phyloP scores from a whole-genome alignment of 2,888 invertebrate genomes.

The Drosophila melanosoma region DNA sequence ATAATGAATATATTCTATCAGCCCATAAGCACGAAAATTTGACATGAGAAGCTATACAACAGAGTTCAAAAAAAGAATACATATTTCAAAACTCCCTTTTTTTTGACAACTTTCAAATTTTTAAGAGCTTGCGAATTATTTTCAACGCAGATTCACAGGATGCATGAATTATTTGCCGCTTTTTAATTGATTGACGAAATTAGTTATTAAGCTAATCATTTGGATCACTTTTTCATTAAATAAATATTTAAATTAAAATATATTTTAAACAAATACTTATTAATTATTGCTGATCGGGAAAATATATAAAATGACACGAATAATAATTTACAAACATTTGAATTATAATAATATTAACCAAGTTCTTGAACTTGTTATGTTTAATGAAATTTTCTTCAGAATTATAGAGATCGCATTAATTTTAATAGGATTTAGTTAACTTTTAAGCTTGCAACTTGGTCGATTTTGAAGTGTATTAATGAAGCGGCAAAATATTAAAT shows the following conservation, averaged over 20 bases:
- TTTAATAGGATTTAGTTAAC: not conserved
- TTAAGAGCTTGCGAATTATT: not conserved
- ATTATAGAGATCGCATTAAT: not conserved
- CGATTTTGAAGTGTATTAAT: not conserved
- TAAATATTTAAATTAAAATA: not conserved
- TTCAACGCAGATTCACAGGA: not conserved
- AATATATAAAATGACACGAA: not conserved
- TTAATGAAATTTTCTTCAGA: not conserved
- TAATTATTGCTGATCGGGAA: not conserved
- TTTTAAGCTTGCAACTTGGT: not conserved
- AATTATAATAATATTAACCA: not conserved
- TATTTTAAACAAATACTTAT: not conserved
- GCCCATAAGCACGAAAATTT: not conserved
- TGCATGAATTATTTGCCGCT: constrained; percentile 3
- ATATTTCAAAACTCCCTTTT: not conserved
- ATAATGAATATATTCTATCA: not conserved
- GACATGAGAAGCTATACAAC: not conserved
- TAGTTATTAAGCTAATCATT: not conserved
- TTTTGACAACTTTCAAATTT: not conserved
- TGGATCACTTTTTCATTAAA: not conserved
- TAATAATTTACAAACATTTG: not conserved
- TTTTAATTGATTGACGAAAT: not conserved
- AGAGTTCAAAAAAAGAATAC: not conserved
- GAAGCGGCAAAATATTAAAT: not conserved
- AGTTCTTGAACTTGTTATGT: not conserved